Evolutionary conservation across 2,888 invertebrate genomes (phyloP), one percentile per base, ranked within the genome.

Genomic region (Eilema caniola): DNA sequence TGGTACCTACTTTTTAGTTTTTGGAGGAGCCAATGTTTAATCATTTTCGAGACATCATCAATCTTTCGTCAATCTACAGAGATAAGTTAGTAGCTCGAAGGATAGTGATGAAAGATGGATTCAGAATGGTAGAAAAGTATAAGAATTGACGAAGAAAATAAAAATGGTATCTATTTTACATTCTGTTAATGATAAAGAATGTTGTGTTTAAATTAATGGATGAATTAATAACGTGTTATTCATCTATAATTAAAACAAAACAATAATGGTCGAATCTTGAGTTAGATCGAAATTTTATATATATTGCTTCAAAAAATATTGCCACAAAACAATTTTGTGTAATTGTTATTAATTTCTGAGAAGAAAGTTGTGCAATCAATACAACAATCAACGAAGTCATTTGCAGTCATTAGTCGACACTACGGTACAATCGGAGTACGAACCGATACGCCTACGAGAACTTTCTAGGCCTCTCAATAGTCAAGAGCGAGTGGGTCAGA

Each of bases 401-500:
- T 37, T 59, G 31, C 20, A 57, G 53, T 37, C 24, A 41, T 64
- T 7, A 62, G 25, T 25, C n/a, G 7, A 67, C 20, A 53, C 47
- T 62, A 25, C 47, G 47, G 31, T 63, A 67, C 67, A 67, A 71
- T 71, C 33, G 53, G n/a, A 53, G 28, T 20, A n/a, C n/a, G 33
- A 0, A n/a, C 31, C 31, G 23, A 11, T 59, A 59, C 62, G 53
- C 41, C 24, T 23, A 56, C 60, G 20, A 28, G 61, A 33, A 60
- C 71, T 69, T 71, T 75, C 69, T 66, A 66, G 37, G 31, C 62
- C 67, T 37, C 31, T 64, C 24, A 23, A 66, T 66, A 11, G 66
- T 33, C 20, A 24, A 67, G 69, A 66, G 64, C 57, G 74, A 74
- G 56, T 68, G 75, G 72, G 73, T 77, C 73, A 67, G 57, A 71